Evolutionary conservation across 1,140 invertebrate species (phyloP).

Genomic region (Brachionus plicatilis): DNA sequence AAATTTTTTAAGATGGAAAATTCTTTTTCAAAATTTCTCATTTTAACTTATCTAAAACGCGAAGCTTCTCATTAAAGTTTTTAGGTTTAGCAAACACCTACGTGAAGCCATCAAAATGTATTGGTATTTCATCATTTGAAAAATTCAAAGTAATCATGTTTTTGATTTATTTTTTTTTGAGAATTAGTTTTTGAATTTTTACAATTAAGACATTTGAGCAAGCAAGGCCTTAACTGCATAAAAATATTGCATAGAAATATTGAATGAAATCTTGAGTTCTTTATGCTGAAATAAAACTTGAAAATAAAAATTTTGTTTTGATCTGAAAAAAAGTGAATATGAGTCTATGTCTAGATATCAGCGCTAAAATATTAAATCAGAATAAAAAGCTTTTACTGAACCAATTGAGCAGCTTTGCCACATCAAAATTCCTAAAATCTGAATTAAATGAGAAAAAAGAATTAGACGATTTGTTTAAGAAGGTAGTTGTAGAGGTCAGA

Average conservation of each 20-base stretch:
- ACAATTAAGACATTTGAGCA: neutral
- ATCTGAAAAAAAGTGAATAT: neutral
- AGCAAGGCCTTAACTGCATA: neutral
- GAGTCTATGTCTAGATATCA: neutral
- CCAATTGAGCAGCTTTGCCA: neutral
- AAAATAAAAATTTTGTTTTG: neutral
- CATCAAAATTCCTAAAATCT: neutral
- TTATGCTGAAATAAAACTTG: neutral
- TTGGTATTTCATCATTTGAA: too few species aligned
- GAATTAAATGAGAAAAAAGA: neutral
- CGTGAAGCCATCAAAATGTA: neutral
- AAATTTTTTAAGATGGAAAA: neutral
- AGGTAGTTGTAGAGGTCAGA: constrained; percentile 74
- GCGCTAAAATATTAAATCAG: neutral
- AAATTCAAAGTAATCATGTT: neutral
- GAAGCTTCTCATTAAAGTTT: neutral
- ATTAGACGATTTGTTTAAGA: constrained; percentile 36
- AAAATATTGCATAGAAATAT: neutral
- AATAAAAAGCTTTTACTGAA: neutral
- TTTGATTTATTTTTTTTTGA: neutral
- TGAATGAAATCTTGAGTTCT: neutral
- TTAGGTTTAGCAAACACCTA: neutral
- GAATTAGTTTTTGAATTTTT: neutral
- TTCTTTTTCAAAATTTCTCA: neutral
- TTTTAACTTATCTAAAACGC: neutral